Percentiles rank a stretch among this genome's conserved stretches.
These are phyloP conservation scores for Garrulus glandarius DNA, from an alignment of 2,797 vertebrate genomes.

Conservation along the genomic window DNA sequence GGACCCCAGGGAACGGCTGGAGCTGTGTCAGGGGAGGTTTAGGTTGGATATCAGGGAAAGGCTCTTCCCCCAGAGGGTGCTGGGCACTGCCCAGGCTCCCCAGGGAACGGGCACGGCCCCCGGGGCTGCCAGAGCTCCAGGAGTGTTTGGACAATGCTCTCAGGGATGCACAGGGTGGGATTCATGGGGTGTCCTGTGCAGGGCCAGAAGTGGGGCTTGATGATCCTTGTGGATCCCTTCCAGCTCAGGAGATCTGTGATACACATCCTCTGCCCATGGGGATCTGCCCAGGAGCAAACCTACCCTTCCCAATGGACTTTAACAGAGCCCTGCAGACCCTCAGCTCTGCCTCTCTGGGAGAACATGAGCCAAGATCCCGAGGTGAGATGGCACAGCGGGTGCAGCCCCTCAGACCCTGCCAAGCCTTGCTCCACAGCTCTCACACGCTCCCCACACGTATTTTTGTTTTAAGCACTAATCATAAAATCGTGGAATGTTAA, in stretches of 20 bases:
- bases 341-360: neutral
- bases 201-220: no score
- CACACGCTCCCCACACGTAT: accelerated
- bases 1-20: accelerated
- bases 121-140: neutral
- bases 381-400: accelerated
- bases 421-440: neutral
- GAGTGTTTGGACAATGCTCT: accelerated
- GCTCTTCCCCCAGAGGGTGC: no score
- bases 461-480: neutral
- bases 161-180: neutral
- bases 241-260: neutral
- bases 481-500: neutral
- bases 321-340: neutral
- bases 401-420: neutral
- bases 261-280: accelerated
- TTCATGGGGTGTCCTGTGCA: neutral
- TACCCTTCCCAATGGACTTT: accelerated
- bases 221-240: neutral
- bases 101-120: accelerated
- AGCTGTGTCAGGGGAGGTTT: neutral
- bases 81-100: neutral
- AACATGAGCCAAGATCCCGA: accelerated
- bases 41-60: accelerated
- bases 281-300: neutral